Conservation (phyloP, 2,888 invertebrate species). For the Odontomyia ornata region DNA sequence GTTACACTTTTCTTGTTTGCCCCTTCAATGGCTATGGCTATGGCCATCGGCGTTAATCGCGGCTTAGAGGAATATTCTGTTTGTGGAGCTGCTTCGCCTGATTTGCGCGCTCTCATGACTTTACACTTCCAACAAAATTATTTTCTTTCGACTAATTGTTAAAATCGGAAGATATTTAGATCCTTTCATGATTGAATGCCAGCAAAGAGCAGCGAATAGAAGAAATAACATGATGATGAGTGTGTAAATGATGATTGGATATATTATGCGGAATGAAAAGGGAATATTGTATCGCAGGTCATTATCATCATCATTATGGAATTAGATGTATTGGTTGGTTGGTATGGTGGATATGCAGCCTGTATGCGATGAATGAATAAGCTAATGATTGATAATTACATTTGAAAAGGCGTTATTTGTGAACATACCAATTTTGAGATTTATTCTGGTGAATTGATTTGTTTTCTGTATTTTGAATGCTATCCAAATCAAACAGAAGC, state of each 20-base stretch:
- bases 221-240: slow-evolving; percentile 8
- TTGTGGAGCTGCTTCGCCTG: background rate
- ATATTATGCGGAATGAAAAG: background rate
- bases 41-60: background rate
- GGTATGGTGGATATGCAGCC: too few relatives aligned
- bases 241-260: slow-evolving; percentile 34
- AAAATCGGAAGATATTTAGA: slow-evolving; percentile 6
- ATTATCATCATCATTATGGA: slow-evolving; percentile 26
- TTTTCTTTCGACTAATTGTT: slow-evolving; percentile 38
- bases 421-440: too few relatives aligned
- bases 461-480: too few relatives aligned
- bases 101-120: slow-evolving; percentile 23
- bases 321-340: background rate
- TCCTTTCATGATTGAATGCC: slow-evolving; percentile 14
- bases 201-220: background rate
- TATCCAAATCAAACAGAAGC: too few relatives aligned
- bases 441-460: too few relatives aligned
- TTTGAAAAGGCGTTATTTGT: background rate
- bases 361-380: background rate
- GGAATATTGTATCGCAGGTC: slow-evolving; percentile 6
- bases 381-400: slow-evolving; percentile 27
- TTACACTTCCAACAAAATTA: slow-evolving; percentile 36
- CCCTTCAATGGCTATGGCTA: background rate
- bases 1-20: background rate
- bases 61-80: background rate